phyloP scores from a whole-genome alignment of 2,113 vertebrate species.

The Paradisaea rubra region DNA sequence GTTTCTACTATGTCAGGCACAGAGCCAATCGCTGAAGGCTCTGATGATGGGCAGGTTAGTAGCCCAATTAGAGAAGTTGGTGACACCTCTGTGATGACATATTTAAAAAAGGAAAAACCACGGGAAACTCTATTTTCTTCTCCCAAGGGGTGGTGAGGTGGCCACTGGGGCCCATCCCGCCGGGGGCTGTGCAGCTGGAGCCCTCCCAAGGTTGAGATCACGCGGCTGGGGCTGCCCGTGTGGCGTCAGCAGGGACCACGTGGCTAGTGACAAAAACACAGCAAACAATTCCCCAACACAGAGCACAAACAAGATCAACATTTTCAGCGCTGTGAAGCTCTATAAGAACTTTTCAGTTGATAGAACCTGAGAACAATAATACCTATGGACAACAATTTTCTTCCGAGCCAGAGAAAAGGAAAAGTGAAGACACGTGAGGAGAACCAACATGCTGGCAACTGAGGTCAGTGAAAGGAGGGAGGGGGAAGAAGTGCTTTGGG shows the following conservation, averaged over 20 bases:
- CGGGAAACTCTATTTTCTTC: neutral
- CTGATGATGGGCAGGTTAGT: neutral
- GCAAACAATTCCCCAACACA: neutral
- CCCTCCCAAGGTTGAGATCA: neutral
- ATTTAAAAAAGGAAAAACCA: neutral
- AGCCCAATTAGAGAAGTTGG: too few species aligned
- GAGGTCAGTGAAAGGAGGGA: neutral
- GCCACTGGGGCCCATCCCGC: too few species aligned
- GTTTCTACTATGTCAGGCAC: neutral
- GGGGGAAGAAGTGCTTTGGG: neutral
- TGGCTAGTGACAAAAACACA: neutral
- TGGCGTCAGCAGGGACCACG: too few species aligned
- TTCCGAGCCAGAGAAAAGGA: neutral
- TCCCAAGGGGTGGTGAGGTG: neutral
- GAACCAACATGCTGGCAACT: neutral
- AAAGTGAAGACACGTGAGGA: neutral
- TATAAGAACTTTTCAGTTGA: neutral
- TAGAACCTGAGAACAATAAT: neutral
- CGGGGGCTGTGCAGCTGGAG: accelerated
- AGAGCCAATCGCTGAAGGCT: neutral
- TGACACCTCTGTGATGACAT: neutral
- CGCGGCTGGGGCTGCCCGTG: accelerated
- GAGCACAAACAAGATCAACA: neutral
- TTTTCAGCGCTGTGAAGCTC: neutral
- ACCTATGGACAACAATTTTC: neutral